Base-by-base conservation (phyloP, 2,888 invertebrate genomes). In the Nomada fucata region DNA sequence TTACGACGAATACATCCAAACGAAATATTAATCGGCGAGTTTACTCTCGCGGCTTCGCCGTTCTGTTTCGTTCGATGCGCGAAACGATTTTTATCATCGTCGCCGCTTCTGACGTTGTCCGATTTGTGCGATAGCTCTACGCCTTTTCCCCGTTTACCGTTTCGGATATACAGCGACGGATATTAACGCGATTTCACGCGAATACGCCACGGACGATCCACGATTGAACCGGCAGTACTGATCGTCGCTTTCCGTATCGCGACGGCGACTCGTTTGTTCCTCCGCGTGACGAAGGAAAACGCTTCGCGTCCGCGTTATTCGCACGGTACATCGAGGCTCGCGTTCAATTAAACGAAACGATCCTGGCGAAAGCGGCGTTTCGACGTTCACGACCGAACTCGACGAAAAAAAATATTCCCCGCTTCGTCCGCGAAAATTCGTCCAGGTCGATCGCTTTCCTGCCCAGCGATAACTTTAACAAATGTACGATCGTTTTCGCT, bases 271-370 rank as follows among this genome's bases (percentile, higher is more conserved):
- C 63, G 78, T 76, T 77, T 64, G 76, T 79, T 77, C 69, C 57
- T 23, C 77, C 50, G 23, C 53, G 67, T 63, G 68, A 76, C 77
- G 79, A 70, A 77, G 79, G 79, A 67, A 77, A 79, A 79, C 64
- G 79, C 69, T 78, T 77, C 78, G 78, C 64, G 78, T 3, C 69
- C 44, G 26, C 57, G 78, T 64, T 77, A 79, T 79, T 77, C 64
- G 69, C 79, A 42, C 71, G 79, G 55, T 63, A 68, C 50, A 71
- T 71, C 55, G 59, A 26, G 47, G 70, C 71, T 79, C 68, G 75
- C 70, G 80, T 67, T 53, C 71, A 80, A 80, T 82, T 81, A 81
- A 77, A 68, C 36, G 18, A 59, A 60, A 81, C 78, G 73, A 78
- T 50, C 73, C 61, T 20, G 26, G 61, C 20, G 60, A 52, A 67